phyloP scores from a whole-genome alignment of 1,140 invertebrate species.

The Araneus ventricosus region DNA sequence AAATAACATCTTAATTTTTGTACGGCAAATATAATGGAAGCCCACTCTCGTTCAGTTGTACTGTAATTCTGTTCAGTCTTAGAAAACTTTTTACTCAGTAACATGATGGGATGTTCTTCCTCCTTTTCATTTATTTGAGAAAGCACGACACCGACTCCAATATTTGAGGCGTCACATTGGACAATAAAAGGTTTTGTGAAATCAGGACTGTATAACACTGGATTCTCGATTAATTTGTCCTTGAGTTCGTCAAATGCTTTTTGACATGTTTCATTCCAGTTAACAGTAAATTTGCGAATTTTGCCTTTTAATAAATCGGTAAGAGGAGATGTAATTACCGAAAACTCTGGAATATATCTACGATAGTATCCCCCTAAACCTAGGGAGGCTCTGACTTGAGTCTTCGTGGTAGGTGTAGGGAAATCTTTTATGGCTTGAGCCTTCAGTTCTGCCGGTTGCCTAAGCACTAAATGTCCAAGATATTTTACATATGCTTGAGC shows the following conservation, averaged over 20 bases:
- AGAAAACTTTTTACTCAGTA: conserved; percentile 76
- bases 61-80: conserved; percentile 81
- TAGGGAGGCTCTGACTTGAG: conserved; percentile 10
- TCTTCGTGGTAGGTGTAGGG: neutral
- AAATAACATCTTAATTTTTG: too few species aligned
- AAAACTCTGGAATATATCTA: neutral
- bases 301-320: conserved; percentile 1
- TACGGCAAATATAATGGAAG: too few species aligned
- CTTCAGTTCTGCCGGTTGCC: neutral
- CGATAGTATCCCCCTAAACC: neutral
- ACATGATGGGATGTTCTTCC: conserved; percentile 1
- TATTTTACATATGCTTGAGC: neutral
- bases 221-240: neutral
- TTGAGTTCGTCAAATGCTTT: conserved; percentile 35
- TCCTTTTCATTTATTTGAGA: neutral
- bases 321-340: neutral
- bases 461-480: neutral
- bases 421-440: neutral
- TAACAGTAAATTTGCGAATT: neutral
- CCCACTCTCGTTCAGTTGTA: too few species aligned
- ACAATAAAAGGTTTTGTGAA: neutral
- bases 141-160: neutral
- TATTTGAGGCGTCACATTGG: neutral
- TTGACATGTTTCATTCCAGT: neutral
- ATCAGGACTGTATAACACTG: conserved; percentile 2